Conservation (phyloP, 2,113 vertebrate genomes). For the Psilopsiagon aymara region DNA sequence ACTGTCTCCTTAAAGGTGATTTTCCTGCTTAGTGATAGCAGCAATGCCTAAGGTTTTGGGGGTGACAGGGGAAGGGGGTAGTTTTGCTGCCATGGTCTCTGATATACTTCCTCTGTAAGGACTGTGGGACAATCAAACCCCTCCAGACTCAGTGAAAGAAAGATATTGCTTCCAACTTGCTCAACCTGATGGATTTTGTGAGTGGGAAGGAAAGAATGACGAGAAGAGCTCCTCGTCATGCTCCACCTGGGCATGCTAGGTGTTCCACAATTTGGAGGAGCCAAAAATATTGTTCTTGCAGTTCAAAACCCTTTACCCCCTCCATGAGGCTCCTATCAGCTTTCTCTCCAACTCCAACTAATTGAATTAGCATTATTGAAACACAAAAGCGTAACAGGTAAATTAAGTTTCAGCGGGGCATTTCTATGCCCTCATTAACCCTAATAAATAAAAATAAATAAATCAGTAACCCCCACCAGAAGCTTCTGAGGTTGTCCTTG, state of each 20-base stretch:
- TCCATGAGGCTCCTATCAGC: background rate
- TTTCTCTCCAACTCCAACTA: background rate
- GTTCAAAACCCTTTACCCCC: background rate
- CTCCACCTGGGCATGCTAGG: background rate
- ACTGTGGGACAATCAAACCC: accelerated
- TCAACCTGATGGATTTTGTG: background rate
- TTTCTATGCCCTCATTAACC: background rate
- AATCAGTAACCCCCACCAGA: background rate
- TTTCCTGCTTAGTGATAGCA: background rate
- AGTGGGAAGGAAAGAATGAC: background rate
- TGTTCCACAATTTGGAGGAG: background rate
- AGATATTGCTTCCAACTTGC: background rate
- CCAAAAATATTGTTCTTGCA: background rate
- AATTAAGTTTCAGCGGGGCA: background rate
- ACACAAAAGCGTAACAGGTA: background rate
- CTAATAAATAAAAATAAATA: background rate
- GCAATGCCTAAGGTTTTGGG: background rate
- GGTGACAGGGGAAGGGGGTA: background rate
- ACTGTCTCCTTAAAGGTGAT: background rate
- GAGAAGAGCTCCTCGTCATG: background rate
- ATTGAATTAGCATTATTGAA: background rate
- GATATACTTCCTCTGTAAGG: background rate
- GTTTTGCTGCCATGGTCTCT: background rate
- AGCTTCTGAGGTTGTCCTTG: background rate
- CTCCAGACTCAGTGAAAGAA: background rate